These are phyloP conservation scores for Paguma larvata DNA, from an alignment of 2,797 vertebrate species.

Conservation along the genomic window DNA sequence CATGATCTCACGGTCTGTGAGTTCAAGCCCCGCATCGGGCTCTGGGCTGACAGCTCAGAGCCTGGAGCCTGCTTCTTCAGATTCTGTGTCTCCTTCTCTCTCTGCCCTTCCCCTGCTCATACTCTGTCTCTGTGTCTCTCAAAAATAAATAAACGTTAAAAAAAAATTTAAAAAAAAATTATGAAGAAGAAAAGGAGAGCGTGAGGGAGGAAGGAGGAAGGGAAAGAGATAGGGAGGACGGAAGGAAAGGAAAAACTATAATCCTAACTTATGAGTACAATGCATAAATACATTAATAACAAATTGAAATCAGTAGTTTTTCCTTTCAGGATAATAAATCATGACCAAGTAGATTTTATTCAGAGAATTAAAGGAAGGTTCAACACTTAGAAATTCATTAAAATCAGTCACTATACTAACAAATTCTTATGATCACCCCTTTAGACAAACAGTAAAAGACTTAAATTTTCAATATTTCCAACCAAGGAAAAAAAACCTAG, in stretches of 20 bases:
- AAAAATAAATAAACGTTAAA: too few species aligned
- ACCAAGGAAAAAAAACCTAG: neutral
- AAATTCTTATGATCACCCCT: neutral
- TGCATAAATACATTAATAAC: neutral
- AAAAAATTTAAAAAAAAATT: too few species aligned
- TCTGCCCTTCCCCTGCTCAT: too few species aligned
- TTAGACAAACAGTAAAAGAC: neutral
- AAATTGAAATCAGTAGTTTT: neutral
- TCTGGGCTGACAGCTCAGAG: too few species aligned
- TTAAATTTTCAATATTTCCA: neutral
- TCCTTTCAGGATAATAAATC: neutral
- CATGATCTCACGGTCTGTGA: too few species aligned
- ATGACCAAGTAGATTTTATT: neutral
- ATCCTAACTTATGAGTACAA: neutral
- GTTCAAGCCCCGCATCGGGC: too few species aligned
- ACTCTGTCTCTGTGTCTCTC: too few species aligned
- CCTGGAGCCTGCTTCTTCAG: too few species aligned
- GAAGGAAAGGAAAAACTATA: neutral
- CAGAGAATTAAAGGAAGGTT: slow-evolving; percentile 19
- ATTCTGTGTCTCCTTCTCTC: too few species aligned
- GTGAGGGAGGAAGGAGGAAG: neutral
- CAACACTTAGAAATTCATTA: slow-evolving; percentile 36
- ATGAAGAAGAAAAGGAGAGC: neutral
- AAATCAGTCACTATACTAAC: neutral
- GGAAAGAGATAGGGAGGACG: neutral